Base-by-base conservation (phyloP, 2,888 invertebrate species). In the Luffia ferchaultella region DNA sequence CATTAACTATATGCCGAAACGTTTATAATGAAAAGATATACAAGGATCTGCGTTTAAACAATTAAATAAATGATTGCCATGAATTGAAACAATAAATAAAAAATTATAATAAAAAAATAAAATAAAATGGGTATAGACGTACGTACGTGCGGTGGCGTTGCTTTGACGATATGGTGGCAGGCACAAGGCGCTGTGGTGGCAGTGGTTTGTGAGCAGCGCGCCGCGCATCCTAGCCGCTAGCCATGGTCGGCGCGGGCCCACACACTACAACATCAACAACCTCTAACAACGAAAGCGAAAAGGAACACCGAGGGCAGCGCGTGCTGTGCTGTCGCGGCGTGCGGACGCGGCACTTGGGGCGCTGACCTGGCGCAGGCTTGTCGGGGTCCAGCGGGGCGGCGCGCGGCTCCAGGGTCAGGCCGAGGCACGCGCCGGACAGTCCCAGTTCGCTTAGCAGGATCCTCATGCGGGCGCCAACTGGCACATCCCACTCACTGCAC, bases 151-250 rank as follows among this genome's bases (percentile, higher is more conserved):
- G 73, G 73, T 68, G 80, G 80, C 68, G 76, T 76, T 76, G 67
- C 79, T 74, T 82, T 73, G 76, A 70, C 75, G 69, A 75, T 78
- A 68, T 12, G 73, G 73, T 67, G 80, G 80, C 68, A 76, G 76
- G 76, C 68, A 79, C 74, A 83, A 74, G 76, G 70, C 75, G 69
- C 76, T 78, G 68, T 72, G 73, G 73, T 75, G 76, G 71, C 78
- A 70, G 76, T 77, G 77, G 80, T 82, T n/a, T 82, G 82, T 78
- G 74, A 82, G 80, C 73, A 82, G 76, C 80, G 80, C 83, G 73
- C 83, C 80, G 78, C 82, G 83, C 83, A 83, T 83, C 76, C 83
- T 83, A 83, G 80, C 82, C 82, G 71, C 78, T 73, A 68, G 82
- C 83, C 82, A 82, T 82, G 67, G 67, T 82, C 80, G 79, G 76